These are phyloP conservation scores for Lagocephalus sceleratus DNA, from an alignment of 2,797 vertebrate genomes.

Conservation along the genomic window DNA sequence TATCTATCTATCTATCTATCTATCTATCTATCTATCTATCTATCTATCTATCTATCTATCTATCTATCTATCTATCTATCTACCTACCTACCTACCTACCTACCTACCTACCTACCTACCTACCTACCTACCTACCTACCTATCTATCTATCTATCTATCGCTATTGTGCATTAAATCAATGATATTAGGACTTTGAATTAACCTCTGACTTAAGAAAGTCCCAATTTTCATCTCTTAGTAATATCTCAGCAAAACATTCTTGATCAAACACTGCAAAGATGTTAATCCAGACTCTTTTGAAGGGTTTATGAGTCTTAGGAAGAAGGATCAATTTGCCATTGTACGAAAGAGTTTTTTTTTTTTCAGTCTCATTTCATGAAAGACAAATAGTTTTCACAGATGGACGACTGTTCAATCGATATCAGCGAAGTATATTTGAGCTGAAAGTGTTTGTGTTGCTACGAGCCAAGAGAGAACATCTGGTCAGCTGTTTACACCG, in stretches of 20 bases:
- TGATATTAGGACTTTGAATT: too few species aligned
- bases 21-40: too few species aligned
- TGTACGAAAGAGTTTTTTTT: constrained; percentile 32
- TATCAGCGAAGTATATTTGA: constrained; percentile 24
- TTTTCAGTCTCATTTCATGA: constrained; percentile 18
- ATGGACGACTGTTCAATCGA: constrained; percentile 11
- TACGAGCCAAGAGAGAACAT: constrained; percentile 36
- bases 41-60: too few species aligned
- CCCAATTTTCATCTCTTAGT: too few species aligned
- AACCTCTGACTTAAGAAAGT: too few species aligned
- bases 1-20: too few species aligned
- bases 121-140: too few species aligned
- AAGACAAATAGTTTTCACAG: constrained; percentile 14
- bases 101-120: too few species aligned
- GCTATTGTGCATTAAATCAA: too few species aligned
- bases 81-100: too few species aligned
- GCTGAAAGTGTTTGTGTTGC: constrained; percentile 37
- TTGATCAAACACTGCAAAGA: constrained; percentile 12
- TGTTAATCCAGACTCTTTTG: constrained; percentile 28
- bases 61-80: too few species aligned
- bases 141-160: too few species aligned
- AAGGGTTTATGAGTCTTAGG: constrained; percentile 23
- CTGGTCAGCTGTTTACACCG: constrained; percentile 45
- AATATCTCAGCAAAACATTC: background rate
- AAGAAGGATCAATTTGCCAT: constrained; percentile 26